These are phyloP conservation scores for Neosilurus mollespiculum DNA, from an alignment of 2,797 vertebrate genomes.

Conservation along the genomic window DNA sequence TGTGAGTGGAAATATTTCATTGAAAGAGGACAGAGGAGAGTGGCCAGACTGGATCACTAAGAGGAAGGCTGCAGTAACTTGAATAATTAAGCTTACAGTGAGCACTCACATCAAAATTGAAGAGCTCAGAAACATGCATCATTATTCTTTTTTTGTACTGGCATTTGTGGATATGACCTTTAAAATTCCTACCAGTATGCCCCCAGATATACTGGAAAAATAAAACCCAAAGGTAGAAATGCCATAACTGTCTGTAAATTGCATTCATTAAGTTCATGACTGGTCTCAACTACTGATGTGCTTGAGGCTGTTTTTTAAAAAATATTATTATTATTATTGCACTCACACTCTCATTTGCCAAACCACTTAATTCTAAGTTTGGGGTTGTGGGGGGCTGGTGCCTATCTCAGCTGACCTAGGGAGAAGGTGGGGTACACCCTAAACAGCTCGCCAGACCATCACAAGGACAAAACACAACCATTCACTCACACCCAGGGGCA, in stretches of 20 bases:
- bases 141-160: not conserved
- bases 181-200: not conserved
- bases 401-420: no score
- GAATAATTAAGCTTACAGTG: not conserved
- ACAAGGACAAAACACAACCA: no score
- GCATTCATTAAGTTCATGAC: not conserved
- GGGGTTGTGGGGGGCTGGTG: no score
- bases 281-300: slow-evolving; percentile 1
- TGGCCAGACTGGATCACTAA: not conserved
- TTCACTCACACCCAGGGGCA: no score
- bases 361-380: no score
- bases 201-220: not conserved
- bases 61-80: not conserved
- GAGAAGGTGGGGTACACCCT: no score
- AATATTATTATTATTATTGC: no score
- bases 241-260: not conserved
- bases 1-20: not conserved
- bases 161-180: not conserved
- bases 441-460: no score
- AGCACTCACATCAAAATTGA: no score
- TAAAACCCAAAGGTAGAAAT: not conserved
- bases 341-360: no score
- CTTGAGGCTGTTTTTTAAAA: not conserved
- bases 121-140: no score
- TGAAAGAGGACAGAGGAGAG: not conserved